Conservation (phyloP, 1,140 invertebrate species). For the Bombus picipes region DNA sequence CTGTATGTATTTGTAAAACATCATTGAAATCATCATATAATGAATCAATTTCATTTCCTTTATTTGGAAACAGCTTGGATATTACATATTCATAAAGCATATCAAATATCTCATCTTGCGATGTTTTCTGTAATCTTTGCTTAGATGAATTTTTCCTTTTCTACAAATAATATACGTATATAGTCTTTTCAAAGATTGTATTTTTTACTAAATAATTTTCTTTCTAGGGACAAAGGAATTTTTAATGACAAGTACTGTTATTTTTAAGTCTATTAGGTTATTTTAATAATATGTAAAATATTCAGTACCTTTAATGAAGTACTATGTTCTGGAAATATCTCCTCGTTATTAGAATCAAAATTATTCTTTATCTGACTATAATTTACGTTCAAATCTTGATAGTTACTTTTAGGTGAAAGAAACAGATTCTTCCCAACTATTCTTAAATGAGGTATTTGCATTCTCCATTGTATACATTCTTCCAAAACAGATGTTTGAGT, state of each 20-base stretch:
- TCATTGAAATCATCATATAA: conserved; percentile 68
- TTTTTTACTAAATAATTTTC: neutral
- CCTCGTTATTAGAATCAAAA: conserved; percentile 9
- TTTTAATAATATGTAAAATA: neutral
- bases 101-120: conserved; percentile 72
- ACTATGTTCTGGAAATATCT: conserved; percentile 1
- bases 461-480: conserved; percentile 79
- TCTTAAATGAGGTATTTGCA: conserved; percentile 76
- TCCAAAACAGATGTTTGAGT: conserved; percentile 59
- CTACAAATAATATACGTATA: conserved; percentile 36
- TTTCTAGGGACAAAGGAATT: neutral
- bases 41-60: conserved; percentile 66
- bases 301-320: conserved; percentile 41
- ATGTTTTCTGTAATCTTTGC: conserved; percentile 57
- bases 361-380: neutral
- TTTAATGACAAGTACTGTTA: neutral
- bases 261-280: neutral
- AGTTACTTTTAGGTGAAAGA: conserved; percentile 20
- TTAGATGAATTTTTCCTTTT: conserved; percentile 55
- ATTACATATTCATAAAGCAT: conserved; percentile 73
- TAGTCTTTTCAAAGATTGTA: neutral
- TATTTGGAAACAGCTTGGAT: conserved; percentile 67
- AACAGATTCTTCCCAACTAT: conserved; percentile 68
- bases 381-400: neutral
- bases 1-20: conserved; percentile 70